Percentiles rank a stretch among this genome's conserved stretches.
These are phyloP conservation scores for Pseudochirops cupreus DNA, from an alignment of 2,797 vertebrate genomes.

Conservation along the genomic window DNA sequence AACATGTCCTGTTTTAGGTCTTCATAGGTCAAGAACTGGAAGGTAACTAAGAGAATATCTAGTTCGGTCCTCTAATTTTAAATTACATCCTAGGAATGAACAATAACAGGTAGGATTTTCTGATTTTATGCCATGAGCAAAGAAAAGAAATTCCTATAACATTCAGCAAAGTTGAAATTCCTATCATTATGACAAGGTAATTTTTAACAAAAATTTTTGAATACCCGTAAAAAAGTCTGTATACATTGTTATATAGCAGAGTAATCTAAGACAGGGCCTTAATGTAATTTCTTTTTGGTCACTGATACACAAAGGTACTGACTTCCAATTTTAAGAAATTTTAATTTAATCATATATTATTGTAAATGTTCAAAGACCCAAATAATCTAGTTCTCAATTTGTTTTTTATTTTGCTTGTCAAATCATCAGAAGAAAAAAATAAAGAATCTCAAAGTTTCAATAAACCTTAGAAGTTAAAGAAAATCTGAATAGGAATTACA, in stretches of 20 bases:
- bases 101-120: no score
- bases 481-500: no score
- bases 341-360: no score
- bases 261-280: neutral
- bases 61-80: neutral
- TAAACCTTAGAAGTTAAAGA: no score
- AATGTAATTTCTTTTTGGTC: neutral
- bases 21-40: neutral
- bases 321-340: neutral
- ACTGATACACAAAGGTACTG: neutral
- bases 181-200: neutral
- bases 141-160: no score
- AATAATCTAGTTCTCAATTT: no score
- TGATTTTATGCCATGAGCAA: no score
- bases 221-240: neutral
- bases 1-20: neutral
- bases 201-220: constrained; percentile 14
- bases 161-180: neutral
- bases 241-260: neutral
- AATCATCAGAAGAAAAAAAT: no score
- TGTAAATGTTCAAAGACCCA: no score
- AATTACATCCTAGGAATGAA: neutral
- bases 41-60: neutral
- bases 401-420: no score
- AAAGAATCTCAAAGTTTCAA: no score